Evolutionary conservation across 1,140 invertebrate genomes (phyloP).

Genomic region (Drosophila funebris): DNA sequence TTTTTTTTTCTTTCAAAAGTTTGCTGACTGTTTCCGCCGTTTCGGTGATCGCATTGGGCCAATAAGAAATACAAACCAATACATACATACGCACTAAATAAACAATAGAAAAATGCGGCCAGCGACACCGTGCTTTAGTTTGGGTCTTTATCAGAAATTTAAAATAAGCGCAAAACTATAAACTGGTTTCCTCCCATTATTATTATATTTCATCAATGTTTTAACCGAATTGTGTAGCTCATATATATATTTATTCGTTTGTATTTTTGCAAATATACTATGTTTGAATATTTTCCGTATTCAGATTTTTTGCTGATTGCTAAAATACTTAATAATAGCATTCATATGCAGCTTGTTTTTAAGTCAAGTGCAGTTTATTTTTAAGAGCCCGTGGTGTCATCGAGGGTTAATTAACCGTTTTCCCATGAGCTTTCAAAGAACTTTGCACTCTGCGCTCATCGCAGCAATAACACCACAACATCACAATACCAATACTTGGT

Average conservation of each 20-base stretch:
- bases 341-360: conserved; percentile 31
- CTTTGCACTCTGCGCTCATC: conserved; percentile 52
- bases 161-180: conserved; percentile 48
- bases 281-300: conserved; percentile 15
- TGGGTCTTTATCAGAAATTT: conserved; percentile 60
- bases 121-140: conserved; percentile 11
- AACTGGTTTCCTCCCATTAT: conserved; percentile 60
- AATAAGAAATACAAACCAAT: conserved; percentile 23
- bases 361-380: conserved; percentile 18
- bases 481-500: conserved; percentile 12
- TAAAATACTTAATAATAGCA: conserved; percentile 18
- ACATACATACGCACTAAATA: conserved; percentile 11
- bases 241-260: conserved; percentile 13
- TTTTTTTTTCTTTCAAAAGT: conserved; percentile 36
- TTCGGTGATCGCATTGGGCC: conserved; percentile 24
- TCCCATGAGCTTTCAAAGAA: conserved; percentile 36
- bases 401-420: conserved; percentile 52
- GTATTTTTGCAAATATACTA: conserved; percentile 30
- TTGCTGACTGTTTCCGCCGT: conserved; percentile 43
- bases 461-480: background rate
- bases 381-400: conserved; percentile 9
- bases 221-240: conserved; percentile 25
- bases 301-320: conserved; percentile 13
- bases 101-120: conserved; percentile 45
- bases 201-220: conserved; percentile 34